Evolutionary conservation across 2,888 invertebrate species (phyloP).

Genomic region (Thymelicus lineola): DNA sequence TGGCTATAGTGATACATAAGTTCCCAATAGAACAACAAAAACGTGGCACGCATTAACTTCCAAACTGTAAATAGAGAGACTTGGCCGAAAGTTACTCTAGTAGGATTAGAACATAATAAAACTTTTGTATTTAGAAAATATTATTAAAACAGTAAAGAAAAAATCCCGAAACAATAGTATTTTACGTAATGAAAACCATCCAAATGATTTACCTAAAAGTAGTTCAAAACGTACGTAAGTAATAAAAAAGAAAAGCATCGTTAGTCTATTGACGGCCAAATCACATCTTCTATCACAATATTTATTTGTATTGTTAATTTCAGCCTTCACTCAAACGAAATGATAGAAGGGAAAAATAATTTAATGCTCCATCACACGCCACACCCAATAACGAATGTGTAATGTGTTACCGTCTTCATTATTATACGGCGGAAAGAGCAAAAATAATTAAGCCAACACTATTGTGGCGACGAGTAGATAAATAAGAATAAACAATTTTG

Average conservation of each 20-base stretch:
- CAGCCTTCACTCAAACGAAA: too few species aligned
- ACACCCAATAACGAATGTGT: conserved; percentile 1
- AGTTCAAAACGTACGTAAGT: too few species aligned
- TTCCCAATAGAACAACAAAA: conserved; percentile 8
- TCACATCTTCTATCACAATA: too few species aligned
- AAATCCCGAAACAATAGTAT: background rate
- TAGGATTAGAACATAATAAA: background rate
- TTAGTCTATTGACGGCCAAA: too few species aligned
- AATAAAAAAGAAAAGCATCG: too few species aligned
- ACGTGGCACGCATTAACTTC: conserved; percentile 6
- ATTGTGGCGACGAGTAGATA: conserved; percentile 19
- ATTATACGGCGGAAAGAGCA: conserved; percentile 2
- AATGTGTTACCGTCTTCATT: conserved; percentile 11
- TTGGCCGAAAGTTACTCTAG: background rate
- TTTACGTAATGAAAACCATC: too few species aligned
- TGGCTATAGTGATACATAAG: conserved; percentile 1
- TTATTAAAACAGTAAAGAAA: background rate
- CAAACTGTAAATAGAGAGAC: background rate
- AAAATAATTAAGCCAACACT: conserved; percentile 27
- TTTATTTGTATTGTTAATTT: too few species aligned
- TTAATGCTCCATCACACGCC: conserved; percentile 14
- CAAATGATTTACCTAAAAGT: too few species aligned
- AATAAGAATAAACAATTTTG: conserved; percentile 30
- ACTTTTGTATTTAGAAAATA: background rate
- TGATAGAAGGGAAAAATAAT: conserved; percentile 3